Evolutionary conservation across 2,113 vertebrate genomes (phyloP).

Genomic region (Strigops habroptila): DNA sequence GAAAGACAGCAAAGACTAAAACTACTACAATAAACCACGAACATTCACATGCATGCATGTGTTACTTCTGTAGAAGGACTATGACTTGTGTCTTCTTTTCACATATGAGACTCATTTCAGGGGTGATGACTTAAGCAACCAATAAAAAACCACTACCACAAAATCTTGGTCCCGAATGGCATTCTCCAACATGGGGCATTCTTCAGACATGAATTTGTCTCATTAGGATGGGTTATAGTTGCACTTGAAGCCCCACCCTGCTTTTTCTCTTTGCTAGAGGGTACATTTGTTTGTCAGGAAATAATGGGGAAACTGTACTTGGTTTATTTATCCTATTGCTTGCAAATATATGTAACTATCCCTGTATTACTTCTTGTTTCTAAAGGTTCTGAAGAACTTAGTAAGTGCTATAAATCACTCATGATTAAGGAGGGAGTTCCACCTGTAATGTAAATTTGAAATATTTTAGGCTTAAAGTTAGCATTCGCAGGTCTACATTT

Average conservation of each 20-base stretch:
- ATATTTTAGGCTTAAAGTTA: background rate
- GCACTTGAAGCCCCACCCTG: background rate
- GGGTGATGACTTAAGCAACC: background rate
- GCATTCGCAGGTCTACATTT: background rate
- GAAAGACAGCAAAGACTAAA: background rate
- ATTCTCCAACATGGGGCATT: background rate
- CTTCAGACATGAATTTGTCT: background rate
- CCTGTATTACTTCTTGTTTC: background rate
- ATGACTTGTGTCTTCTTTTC: background rate
- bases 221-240: background rate
- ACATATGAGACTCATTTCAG: background rate
- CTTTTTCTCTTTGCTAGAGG: background rate
- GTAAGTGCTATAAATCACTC: background rate
- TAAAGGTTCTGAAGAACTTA: background rate
- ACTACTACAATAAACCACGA: background rate
- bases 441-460: background rate
- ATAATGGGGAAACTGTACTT: background rate
- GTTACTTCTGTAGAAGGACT: background rate
- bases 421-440: background rate
- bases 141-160: background rate
- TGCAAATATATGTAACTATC: background rate
- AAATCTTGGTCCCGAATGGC: background rate
- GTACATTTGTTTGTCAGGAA: background rate
- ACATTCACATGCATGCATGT: fast-evolving
- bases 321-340: background rate